Conservation (phyloP, 92 coral and sea anemone genomes). For the Palythoa grandiflora region DNA sequence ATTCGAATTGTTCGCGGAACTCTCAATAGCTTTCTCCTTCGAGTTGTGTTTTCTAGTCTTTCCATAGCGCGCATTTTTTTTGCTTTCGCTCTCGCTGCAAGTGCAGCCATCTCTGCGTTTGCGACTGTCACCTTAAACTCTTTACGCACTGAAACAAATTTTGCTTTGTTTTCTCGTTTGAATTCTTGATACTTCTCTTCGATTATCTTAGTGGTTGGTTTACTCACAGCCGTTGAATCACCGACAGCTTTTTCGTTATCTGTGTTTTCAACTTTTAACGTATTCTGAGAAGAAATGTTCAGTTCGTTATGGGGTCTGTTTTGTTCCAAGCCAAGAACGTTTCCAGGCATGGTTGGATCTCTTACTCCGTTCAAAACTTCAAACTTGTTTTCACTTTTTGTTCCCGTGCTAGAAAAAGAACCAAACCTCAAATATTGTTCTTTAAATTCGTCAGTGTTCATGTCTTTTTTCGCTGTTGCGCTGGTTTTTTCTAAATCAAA, state of each 20-base stretch:
- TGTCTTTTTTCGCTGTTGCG: background rate
- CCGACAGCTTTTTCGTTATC: background rate
- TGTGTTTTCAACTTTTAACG: background rate
- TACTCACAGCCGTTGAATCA: background rate
- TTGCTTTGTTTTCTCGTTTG: constrained; percentile 53
- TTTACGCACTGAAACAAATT: constrained; percentile 56
- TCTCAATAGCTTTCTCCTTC: background rate
- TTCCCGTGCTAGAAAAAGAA: background rate
- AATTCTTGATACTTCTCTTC: constrained; percentile 32
- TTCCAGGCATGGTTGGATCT: background rate
- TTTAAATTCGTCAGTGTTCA: background rate
- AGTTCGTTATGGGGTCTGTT: background rate
- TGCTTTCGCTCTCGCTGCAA: constrained; percentile 50
- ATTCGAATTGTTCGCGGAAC: background rate
- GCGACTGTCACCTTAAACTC: constrained; percentile 53
- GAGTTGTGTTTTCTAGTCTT: constrained; percentile 38
- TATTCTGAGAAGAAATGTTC: background rate
- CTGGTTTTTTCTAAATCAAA: background rate
- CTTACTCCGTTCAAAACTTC: background rate
- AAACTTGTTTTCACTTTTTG: background rate
- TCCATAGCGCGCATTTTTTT: constrained; percentile 42
- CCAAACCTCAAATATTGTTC: too few relatives aligned
- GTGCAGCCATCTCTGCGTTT: constrained; percentile 61
- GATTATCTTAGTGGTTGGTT: background rate
- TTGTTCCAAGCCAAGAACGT: background rate